phyloP scores from a whole-genome alignment of 2,797 vertebrate species.

The Sorex maritimensis region DNA sequence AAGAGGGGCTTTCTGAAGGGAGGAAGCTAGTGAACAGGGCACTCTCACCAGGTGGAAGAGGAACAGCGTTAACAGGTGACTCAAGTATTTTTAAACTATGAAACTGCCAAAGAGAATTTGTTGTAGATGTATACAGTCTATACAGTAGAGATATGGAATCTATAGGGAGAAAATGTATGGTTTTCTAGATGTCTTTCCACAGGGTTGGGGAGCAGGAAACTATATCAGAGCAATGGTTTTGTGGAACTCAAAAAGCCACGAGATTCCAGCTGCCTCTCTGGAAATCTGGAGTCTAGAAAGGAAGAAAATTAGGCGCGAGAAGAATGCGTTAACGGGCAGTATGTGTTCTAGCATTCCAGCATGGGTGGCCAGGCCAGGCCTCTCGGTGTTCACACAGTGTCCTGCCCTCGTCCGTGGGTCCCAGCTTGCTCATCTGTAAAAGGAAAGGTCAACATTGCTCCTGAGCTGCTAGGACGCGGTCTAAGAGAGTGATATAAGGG shows the following conservation, averaged over 20 bases:
- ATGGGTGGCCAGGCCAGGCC: background rate
- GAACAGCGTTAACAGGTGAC: conserved; percentile 57
- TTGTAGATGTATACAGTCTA: conserved; percentile 77
- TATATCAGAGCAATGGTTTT: conserved; percentile 68
- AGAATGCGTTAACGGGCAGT: rapidly evolving
- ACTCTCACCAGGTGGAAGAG: conserved; percentile 38
- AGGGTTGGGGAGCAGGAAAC: conserved; percentile 59
- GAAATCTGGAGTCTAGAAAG: background rate
- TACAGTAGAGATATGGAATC: conserved; percentile 69
- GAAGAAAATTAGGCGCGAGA: background rate
- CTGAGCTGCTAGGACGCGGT: background rate
- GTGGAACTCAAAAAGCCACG: background rate
- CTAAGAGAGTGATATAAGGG: background rate
- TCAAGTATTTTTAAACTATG: conserved; percentile 82
- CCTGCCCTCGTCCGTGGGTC: background rate
- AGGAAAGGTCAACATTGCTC: background rate
- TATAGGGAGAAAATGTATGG: conserved; percentile 73
- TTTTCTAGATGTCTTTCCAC: conserved; percentile 79
- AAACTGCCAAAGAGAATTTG: conserved; percentile 73
- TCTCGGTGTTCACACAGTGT: no score
- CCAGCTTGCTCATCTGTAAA: background rate
- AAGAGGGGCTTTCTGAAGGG: background rate
- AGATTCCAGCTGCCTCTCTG: background rate
- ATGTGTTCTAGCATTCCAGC: background rate
- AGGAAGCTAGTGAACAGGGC: background rate